phyloP scores from a whole-genome alignment of 2,797 vertebrate species.

The Takifugu rubripes region DNA sequence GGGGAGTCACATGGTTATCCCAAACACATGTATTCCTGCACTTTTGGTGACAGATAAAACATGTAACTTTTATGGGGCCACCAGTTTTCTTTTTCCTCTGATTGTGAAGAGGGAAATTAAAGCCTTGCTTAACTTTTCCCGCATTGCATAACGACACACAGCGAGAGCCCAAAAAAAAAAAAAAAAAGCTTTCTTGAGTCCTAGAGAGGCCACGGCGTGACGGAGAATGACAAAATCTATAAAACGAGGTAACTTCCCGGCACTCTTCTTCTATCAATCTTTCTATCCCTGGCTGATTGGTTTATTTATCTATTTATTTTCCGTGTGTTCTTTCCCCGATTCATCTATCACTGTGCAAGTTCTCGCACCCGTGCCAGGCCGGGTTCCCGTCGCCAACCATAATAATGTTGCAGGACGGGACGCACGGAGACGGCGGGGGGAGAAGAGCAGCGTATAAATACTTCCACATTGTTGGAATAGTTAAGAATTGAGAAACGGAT shows the following conservation, averaged over 20 bases:
- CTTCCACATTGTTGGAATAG: conserved; percentile 68
- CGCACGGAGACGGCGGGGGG: conserved; percentile 21
- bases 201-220: conserved; percentile 17
- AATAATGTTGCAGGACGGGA: conserved; percentile 65
- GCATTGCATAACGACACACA: conserved; percentile 14
- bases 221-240: conserved; percentile 1
- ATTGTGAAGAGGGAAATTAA: conserved; percentile 9
- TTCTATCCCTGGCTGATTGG: conserved; percentile 21
- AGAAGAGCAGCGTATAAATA: conserved; percentile 55
- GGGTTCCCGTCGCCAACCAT: conserved; percentile 58
- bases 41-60: conserved; percentile 17
- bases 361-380: conserved; percentile 46
- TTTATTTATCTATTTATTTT: conserved; percentile 18
- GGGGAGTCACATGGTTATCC: conserved; percentile 36
- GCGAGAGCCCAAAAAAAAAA: conserved; percentile 11
- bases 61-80: conserved; percentile 10
- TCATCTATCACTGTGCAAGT: conserved; percentile 42
- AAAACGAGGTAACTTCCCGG: conserved; percentile 11
- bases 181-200: conserved; percentile 32
- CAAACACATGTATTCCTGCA: conserved; percentile 40
- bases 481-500: conserved; percentile 41
- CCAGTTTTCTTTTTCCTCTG: conserved; percentile 15
- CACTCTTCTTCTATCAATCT: conserved; percentile 14
- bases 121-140: not conserved
- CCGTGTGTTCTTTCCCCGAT: not conserved